Percentiles rank a stretch among this genome's conserved stretches.
These are phyloP conservation scores for Thalassophryne amazonica DNA, from an alignment of 2,797 vertebrate genomes.

Conservation along the genomic window DNA sequence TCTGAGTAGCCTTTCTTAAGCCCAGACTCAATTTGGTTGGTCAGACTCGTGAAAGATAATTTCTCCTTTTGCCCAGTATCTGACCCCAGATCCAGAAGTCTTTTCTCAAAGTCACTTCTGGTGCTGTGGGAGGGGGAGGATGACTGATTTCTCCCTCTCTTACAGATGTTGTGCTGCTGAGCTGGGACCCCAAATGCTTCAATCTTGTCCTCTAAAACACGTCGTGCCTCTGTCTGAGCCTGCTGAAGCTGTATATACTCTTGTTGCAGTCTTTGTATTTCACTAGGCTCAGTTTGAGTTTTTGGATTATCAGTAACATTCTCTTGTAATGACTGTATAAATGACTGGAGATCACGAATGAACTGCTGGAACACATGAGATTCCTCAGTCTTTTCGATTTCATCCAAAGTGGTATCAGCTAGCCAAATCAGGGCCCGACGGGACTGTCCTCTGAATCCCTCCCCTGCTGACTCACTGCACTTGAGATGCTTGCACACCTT, in stretches of 20 bases:
- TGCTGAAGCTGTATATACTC: not conserved
- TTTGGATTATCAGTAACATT: no score
- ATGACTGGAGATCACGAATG: no score
- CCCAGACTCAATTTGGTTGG: slow-evolving; percentile 2
- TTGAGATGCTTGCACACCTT: slow-evolving; percentile 3
- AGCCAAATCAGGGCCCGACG: not conserved
- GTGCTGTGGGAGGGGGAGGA: not conserved
- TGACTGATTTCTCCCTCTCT: not conserved
- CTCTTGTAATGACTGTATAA: no score
- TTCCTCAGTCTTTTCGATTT: no score
- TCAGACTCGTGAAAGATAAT: slow-evolving; percentile 8
- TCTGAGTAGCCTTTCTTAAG: not conserved
- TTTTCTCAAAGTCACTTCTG: not conserved
- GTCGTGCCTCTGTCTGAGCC: not conserved
- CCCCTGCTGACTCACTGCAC: not conserved
- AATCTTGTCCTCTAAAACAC: not conserved
- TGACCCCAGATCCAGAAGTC: slow-evolving; percentile 8
- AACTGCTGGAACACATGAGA: no score
- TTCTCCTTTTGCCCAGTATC: slow-evolving; percentile 10
- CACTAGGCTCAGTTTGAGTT: not conserved
- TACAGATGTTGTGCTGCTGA: not conserved
- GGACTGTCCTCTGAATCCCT: not conserved
- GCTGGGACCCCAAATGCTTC: not conserved
- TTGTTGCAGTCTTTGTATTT: no score
- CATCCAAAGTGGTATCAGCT: no score